Base-by-base conservation (phyloP, 2,113 vertebrate genomes). In the Neogobius melanostomus region DNA sequence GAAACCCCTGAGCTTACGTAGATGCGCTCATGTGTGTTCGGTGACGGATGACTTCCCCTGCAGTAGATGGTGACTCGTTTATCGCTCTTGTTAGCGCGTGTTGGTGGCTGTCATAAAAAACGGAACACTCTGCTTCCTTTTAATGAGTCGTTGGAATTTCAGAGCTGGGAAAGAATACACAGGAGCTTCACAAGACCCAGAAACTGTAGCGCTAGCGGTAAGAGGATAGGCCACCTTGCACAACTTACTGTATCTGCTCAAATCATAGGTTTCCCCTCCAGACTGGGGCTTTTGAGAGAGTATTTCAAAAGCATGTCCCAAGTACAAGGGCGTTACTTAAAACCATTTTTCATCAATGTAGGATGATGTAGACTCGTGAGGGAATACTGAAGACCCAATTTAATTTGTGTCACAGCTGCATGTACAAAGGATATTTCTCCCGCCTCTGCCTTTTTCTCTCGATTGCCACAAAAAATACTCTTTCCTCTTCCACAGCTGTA, bases 101-200 rank as follows among this genome's bases (percentile, higher is more conserved):
- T n/a, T n/a, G 16, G n/a, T 74, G 7, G 7, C 6, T 11, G 14
- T 51, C 65, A 50, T 47, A 47, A 47, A 47, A 47, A 47, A n/a
- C n/a, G 7, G 43, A 0, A 0, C 5, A n/a, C 28, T 4, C 28
- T 45, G 7, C 54, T 17, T 14, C 57, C 77, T 66, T 52, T 75
- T 86, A 71, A 90, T 28, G 1, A 66, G 54, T 80, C 15, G 74
- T 77, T 85, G 69, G 76, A 57, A 36, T 92, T 92, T 21, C 90
- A 92, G 89, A 76, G 12, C 15, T 82, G 0, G 7, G 48, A 53
- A 14, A 49, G 0, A 6, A 17, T 46, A 0, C 50, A 60, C 12
- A 72, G 56, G 28, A 77, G 66, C 17, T 1, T 66, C 6, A 6
- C 64, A 70, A 77, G 74, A 16, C 6, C 16, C 14, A 74, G 45